Evolutionary conservation across 2,113 vertebrate species (phyloP), one percentile per base, ranked within the genome.

Genomic region (Syngnathus typhle): DNA sequence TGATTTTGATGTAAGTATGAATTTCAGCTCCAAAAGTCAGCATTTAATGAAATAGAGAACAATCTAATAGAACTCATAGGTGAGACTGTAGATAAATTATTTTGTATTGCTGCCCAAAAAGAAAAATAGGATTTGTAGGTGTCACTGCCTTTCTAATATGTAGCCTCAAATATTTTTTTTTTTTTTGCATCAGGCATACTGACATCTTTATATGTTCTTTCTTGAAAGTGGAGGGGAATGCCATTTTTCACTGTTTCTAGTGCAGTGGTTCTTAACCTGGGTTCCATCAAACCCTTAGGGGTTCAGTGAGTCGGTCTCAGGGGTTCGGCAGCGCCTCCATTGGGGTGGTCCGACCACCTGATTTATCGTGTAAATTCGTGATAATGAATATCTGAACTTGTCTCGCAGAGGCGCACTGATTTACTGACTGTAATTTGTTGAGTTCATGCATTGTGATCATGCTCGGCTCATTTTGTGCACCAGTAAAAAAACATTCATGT

Each of bases 11-110:
- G 81, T 77, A 85, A 84, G 71, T 79, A 32, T 32, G 37, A 73
- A 81, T 88, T 83, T 83, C 58, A 59, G 80, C 83, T 78, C 64
- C 74, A 47, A 72, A 79, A 69, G 77, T 72, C 71, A 44, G 76
- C 67, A 63, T 83, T 75, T 77, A 85, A 65, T 64, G 63, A 88
- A 67, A 67, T 86, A 73, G 59, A 82, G 79, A 83, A 84, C 78
- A 86, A 85, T 89, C 76, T 84, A 81, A 84, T 79, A 72, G 75
- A 83, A 84, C 74, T 71, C 73, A 64, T 78, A 84, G 65, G 84
- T 67, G 76, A 81, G 75, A 77, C 69, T 88, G 75, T 81, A 80
- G 80, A 81, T 89, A 88, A 85, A 84, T 89, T 86, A 88, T 89
- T 89, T 89, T 88, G 67, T 86, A 88, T 81, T 54, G 75, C 79